Evolutionary conservation across 2,888 invertebrate species (phyloP).

Genomic region (Tridacna crocea): DNA sequence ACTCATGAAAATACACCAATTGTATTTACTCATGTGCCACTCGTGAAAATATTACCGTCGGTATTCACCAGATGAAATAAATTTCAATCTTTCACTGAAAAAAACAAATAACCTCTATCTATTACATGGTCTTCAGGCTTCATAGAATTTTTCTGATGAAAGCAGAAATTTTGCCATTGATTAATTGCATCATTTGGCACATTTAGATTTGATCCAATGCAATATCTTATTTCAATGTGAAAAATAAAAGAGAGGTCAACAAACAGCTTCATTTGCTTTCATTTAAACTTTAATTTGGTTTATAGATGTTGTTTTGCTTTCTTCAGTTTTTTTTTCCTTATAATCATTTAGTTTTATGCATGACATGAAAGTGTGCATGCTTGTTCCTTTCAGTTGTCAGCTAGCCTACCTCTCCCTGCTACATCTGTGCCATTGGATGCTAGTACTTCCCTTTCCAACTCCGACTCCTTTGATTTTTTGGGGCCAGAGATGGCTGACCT

Average conservation of each 20-base stretch:
- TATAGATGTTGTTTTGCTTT: not conserved
- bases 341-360: not conserved
- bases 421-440: conserved; percentile 44
- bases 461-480: conserved; percentile 82
- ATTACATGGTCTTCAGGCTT: no score
- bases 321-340: not conserved
- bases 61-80: no score
- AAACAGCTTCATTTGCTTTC: not conserved
- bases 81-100: no score
- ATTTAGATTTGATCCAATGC: not conserved
- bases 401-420: conserved; percentile 40
- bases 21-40: no score
- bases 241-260: not conserved
- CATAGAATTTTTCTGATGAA: no score
- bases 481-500: conserved; percentile 85
- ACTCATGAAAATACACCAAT: no score
- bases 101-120: no score
- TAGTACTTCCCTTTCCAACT: conserved; percentile 41
- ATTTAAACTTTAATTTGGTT: not conserved
- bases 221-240: not conserved
- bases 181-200: no score
- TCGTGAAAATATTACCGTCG: no score
- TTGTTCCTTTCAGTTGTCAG: conserved; percentile 63
- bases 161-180: no score
- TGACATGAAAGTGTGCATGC: conserved; percentile 42